These are phyloP conservation scores for Adelphocoris suturalis DNA, from an alignment of 2,888 invertebrate genomes.

Conservation along the genomic window DNA sequence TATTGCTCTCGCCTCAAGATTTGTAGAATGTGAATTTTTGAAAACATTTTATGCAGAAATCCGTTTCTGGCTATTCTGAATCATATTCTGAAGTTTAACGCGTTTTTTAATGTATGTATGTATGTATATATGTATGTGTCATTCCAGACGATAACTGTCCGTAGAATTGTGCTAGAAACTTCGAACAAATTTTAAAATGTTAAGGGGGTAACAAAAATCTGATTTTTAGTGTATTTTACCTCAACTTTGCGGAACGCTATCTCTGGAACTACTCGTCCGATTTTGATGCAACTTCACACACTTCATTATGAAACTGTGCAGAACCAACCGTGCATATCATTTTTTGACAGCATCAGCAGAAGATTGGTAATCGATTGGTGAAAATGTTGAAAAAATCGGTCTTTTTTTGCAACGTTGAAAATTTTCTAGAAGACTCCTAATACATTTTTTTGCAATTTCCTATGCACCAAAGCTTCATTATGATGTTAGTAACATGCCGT, in stretches of 20 bases:
- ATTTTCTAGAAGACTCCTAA: not conserved
- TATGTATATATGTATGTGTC: no score
- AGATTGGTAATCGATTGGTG: constrained; percentile 27
- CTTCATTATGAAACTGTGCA: constrained; percentile 23
- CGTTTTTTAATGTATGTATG: no score
- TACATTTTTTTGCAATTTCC: constrained; percentile 3
- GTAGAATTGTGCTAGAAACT: no score
- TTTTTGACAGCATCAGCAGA: constrained; percentile 9
- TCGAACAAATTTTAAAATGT: no score
- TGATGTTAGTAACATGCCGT: not conserved
- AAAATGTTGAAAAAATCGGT: constrained; percentile 24
- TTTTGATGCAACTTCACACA: constrained; percentile 32
- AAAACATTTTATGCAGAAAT: no score
- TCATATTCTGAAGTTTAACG: no score
- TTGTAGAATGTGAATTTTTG: no score
- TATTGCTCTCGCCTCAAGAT: no score
- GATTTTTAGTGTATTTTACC: constrained; percentile 19
- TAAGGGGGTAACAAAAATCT: not conserved
- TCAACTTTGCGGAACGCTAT: constrained; percentile 27
- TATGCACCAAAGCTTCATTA: not conserved
- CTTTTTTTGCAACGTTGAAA: constrained; percentile 4
- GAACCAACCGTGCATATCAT: constrained; percentile 37
- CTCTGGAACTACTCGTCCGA: constrained; percentile 35
- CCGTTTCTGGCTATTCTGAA: no score
- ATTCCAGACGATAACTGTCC: no score